Percentiles rank a stretch among this genome's conserved stretches.
Evolutionary conservation across 2,888 invertebrate species (phyloP).

Genomic region (Margaritifera margaritifera): DNA sequence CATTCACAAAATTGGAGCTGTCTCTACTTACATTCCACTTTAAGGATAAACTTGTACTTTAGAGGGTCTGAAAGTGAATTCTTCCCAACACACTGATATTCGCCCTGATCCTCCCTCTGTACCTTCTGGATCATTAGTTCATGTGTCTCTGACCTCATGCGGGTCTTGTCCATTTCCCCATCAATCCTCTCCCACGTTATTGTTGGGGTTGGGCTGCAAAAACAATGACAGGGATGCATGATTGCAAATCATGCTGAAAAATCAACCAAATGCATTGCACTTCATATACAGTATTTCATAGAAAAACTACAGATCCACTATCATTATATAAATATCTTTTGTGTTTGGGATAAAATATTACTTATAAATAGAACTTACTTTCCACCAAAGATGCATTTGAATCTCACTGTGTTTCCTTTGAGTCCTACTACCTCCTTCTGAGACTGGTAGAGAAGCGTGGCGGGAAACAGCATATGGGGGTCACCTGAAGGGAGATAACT

Average conservation of each 20-base stretch:
- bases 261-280: too few species aligned
- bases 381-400: slow-evolving; percentile 64
- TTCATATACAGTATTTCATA: too few species aligned
- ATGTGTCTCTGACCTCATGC: slow-evolving; percentile 82
- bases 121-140: slow-evolving; percentile 78
- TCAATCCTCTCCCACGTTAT: slow-evolving; percentile 93
- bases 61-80: slow-evolving; percentile 57
- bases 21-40: slow-evolving; percentile 69
- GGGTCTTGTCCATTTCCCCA: slow-evolving; percentile 74
- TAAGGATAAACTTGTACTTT: slow-evolving; percentile 68
- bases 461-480: slow-evolving; percentile 12
- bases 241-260: not conserved
- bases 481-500: slow-evolving; percentile 9
- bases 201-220: slow-evolving; percentile 87
- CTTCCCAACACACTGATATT: slow-evolving; percentile 85
- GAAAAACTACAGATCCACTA: not conserved
- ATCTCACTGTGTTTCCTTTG: slow-evolving; percentile 43
- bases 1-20: too few species aligned
- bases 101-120: slow-evolving; percentile 84
- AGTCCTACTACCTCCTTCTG: slow-evolving; percentile 35
- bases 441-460: slow-evolving; percentile 21
- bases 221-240: not conserved
- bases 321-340: too few species aligned
- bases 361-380: slow-evolving; percentile 46
- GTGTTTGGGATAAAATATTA: too few species aligned